Percentiles rank a stretch among this genome's conserved stretches.
Conservation (phyloP, 2,113 vertebrate genomes). For the Hippocampus abdominalis region DNA sequence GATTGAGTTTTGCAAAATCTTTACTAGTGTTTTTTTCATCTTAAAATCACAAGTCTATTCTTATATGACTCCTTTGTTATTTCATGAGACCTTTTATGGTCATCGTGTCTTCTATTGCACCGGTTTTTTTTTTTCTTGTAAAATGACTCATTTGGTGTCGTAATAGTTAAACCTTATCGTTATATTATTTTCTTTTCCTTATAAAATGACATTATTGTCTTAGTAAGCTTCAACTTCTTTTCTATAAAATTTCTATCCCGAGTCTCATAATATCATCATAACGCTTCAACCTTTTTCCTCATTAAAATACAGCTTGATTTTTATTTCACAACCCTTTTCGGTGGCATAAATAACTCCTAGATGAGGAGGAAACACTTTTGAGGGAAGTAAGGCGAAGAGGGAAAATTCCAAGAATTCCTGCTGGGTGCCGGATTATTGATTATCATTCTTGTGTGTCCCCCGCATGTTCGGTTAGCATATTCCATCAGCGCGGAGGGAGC, state of each 20-base stretch:
- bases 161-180: too few species aligned
- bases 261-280: background rate
- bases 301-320: background rate
- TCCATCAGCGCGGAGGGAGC: conserved; percentile 21
- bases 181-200: too few species aligned
- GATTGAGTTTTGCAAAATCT: background rate
- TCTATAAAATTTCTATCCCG: background rate
- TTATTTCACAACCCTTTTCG: background rate
- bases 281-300: background rate
- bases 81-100: too few species aligned
- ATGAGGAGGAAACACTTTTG: background rate
- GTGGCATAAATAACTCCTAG: background rate
- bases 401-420: background rate
- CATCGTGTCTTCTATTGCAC: too few species aligned
- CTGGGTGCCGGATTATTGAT: background rate
- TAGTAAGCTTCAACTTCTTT: background rate
- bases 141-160: too few species aligned
- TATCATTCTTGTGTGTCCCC: background rate
- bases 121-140: too few species aligned
- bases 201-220: background rate
- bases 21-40: too few species aligned
- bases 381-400: background rate
- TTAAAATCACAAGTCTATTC: too few species aligned
- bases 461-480: background rate
- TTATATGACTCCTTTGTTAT: too few species aligned